Evolutionary conservation across 2,888 invertebrate species (phyloP).

Genomic region (Scotopteryx bipunctaria): DNA sequence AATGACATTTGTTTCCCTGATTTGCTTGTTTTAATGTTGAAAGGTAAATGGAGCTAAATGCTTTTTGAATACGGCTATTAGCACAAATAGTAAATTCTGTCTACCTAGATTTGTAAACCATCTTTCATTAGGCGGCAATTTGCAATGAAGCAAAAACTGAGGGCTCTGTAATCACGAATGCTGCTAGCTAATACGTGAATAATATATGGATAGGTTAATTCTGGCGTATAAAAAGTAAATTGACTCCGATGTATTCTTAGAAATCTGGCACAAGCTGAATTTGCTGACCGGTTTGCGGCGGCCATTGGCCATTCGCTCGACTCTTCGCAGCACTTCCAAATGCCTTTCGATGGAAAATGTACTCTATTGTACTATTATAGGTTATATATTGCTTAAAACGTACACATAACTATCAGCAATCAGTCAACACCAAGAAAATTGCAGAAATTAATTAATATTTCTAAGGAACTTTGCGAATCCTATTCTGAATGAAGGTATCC

Average conservation of each 20-base stretch:
- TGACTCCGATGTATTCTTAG: slow-evolving; percentile 48
- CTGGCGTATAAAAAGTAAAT: slow-evolving; percentile 58
- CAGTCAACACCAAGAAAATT: no score
- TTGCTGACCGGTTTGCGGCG: slow-evolving; percentile 53
- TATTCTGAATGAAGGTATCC: no score
- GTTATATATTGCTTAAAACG: neutral
- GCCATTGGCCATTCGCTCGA: slow-evolving; percentile 42
- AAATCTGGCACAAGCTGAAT: slow-evolving; percentile 51
- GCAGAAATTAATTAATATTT: no score
- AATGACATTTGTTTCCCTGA: no score
- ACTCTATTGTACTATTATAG: neutral
- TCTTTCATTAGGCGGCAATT: slow-evolving; percentile 14
- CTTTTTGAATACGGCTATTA: no score
- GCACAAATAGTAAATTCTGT: no score
- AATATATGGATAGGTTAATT: slow-evolving; percentile 51
- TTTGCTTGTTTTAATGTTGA: no score
- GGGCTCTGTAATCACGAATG: slow-evolving; percentile 30
- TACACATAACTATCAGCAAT: neutral
- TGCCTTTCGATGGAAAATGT: neutral
- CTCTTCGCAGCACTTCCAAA: slow-evolving; percentile 6
- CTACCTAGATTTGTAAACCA: neutral
- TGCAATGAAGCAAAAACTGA: slow-evolving; percentile 23
- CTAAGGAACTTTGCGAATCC: no score
- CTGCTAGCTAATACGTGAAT: slow-evolving; percentile 42
- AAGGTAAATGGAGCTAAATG: no score